Percentiles rank a stretch among this genome's conserved stretches.
Conservation (phyloP, 1,140 invertebrate species). For the Onthophagus taurus region DNA sequence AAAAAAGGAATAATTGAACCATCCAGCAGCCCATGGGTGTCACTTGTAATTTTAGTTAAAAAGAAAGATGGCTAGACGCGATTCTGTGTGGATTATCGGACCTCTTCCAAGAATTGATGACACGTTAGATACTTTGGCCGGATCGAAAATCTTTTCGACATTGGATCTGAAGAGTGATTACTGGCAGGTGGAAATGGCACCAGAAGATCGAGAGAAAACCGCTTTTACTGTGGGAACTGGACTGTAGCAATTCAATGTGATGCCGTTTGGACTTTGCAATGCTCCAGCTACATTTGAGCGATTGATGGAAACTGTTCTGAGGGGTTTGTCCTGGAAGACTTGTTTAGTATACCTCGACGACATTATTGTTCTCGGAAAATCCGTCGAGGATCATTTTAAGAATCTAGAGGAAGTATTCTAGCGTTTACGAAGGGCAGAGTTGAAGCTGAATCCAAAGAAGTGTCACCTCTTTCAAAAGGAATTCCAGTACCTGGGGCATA, state of each 20-base stretch:
- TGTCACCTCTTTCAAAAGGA: too few species aligned
- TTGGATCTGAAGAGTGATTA: constrained; percentile 14
- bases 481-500: too few species aligned
- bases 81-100: constrained; percentile 1
- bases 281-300: constrained; percentile 9
- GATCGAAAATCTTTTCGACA: constrained; percentile 16
- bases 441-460: too few species aligned
- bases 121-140: constrained; percentile 1
- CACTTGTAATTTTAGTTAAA: background rate
- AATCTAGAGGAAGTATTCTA: too few species aligned
- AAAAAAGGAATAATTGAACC: background rate
- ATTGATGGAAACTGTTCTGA: constrained; percentile 14
- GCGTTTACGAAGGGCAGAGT: too few species aligned
- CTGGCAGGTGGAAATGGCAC: constrained; percentile 8
- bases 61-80: constrained; percentile 1
- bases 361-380: constrained; percentile 21
- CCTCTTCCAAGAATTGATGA: constrained; percentile 28
- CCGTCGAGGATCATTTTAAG: constrained; percentile 11
- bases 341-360: constrained; percentile 26
- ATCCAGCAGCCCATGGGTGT: background rate
- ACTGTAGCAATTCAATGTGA: constrained; percentile 38
- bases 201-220: constrained; percentile 9
- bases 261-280: constrained; percentile 34
- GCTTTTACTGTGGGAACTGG: constrained; percentile 25
- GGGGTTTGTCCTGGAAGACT: constrained; percentile 9